Conservation (phyloP, 2,797 vertebrate species). For the Argentina silus region DNA sequence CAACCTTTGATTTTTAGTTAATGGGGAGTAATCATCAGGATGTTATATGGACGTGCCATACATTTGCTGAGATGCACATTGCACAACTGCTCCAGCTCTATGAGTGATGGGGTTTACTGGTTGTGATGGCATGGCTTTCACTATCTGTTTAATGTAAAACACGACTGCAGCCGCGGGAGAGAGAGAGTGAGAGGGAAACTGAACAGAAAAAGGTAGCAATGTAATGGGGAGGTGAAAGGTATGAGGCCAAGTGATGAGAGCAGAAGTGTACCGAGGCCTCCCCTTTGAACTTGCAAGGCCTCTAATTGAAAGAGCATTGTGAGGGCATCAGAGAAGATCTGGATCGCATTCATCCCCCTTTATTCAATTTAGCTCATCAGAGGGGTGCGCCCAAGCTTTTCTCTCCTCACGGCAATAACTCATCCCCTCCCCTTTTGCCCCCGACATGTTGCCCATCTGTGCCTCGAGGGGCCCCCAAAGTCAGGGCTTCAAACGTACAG, state of each 20-base stretch:
- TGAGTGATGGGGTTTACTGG: constrained; percentile 66
- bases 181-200: constrained; percentile 24
- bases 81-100: constrained; percentile 50
- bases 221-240: constrained; percentile 63
- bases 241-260: constrained; percentile 69
- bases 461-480: constrained; percentile 50
- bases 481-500: constrained; percentile 48
- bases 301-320: constrained; percentile 83
- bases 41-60: too few species aligned
- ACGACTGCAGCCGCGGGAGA: constrained; percentile 46
- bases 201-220: constrained; percentile 65
- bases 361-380: constrained; percentile 76
- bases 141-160: constrained; percentile 76
- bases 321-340: constrained; percentile 69
- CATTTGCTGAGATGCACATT: not conserved
- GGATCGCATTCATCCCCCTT: constrained; percentile 75
- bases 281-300: constrained; percentile 76
- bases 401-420: constrained; percentile 76
- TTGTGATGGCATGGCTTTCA: constrained; percentile 44
- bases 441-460: constrained; percentile 77
- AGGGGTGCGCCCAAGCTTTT: constrained; percentile 47
- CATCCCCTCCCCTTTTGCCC: constrained; percentile 75
- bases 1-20: too few species aligned
- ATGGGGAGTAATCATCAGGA: too few species aligned
- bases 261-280: constrained; percentile 64